Evolutionary conservation across 2,113 vertebrate species (phyloP).

Genomic region (Hemichromis elongatus): DNA sequence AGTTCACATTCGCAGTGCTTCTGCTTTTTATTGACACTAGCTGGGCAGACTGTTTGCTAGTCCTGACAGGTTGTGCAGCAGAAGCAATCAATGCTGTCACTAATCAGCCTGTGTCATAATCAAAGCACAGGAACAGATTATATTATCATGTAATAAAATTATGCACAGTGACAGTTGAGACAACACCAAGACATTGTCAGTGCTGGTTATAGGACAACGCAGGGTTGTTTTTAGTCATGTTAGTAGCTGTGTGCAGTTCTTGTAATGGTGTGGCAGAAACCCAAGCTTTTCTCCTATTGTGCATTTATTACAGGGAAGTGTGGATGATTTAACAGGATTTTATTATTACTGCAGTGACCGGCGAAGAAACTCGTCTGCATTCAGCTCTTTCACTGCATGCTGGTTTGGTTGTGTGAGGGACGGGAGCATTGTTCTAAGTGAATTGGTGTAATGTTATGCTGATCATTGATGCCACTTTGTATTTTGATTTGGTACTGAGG

Average conservation of each 20-base stretch:
- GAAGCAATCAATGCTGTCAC: slow-evolving; percentile 25
- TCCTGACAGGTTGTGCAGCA: slow-evolving; percentile 14
- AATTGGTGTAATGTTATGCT: neutral
- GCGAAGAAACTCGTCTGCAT: neutral
- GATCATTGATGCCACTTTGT: neutral
- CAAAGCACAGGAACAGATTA: slow-evolving; percentile 44
- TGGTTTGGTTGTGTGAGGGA: neutral
- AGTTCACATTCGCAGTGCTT: neutral
- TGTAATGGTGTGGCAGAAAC: neutral
- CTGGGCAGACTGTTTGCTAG: slow-evolving; percentile 30
- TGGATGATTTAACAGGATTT: neutral
- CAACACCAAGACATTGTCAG: neutral
- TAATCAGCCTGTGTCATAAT: slow-evolving; percentile 33
- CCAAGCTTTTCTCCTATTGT: neutral
- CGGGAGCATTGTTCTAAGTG: neutral
- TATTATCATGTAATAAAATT: slow-evolving; percentile 50
- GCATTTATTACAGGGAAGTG: neutral
- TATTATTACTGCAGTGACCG: neutral
- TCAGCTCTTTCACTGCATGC: neutral
- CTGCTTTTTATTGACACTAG: slow-evolving; percentile 14
- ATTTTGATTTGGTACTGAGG: neutral
- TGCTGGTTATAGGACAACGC: neutral
- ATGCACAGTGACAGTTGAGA: slow-evolving; percentile 12
- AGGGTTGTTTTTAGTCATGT: neutral
- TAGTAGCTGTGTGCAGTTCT: neutral